Percentiles rank a stretch among this genome's conserved stretches.
Conservation (phyloP, 2,888 invertebrate species). For the Chymomyza amoena region DNA sequence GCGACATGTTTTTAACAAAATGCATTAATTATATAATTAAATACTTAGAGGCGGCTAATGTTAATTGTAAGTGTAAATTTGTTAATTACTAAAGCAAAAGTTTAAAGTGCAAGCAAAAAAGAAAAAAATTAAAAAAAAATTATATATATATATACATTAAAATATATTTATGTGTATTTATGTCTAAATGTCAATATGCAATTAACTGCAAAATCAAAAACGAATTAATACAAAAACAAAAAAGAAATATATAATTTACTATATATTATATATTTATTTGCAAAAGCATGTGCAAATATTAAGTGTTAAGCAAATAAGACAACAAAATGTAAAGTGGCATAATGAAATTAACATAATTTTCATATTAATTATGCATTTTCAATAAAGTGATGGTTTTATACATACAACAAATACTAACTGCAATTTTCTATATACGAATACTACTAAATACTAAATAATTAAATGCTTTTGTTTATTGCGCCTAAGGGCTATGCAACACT, state of each 20-base stretch:
- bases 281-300: slow-evolving; percentile 1
- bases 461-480: slow-evolving; percentile 8
- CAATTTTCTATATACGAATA: not conserved
- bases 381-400: slow-evolving; percentile 71
- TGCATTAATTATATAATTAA: slow-evolving; percentile 19
- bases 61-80: slow-evolving; percentile 63
- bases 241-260: not conserved
- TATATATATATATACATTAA: slow-evolving; percentile 23
- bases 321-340: slow-evolving; percentile 54
- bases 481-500: slow-evolving; percentile 8
- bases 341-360: slow-evolving; percentile 62
- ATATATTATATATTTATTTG: not conserved
- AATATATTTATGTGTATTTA: slow-evolving; percentile 48
- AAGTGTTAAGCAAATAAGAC: not conserved
- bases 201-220: slow-evolving; percentile 31
- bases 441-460: too few species aligned
- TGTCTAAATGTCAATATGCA: slow-evolving; percentile 42
- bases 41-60: slow-evolving; percentile 47
- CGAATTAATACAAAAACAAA: slow-evolving; percentile 5
- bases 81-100: slow-evolving; percentile 49
- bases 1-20: slow-evolving; percentile 12
- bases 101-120: slow-evolving; percentile 27
- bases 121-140: slow-evolving; percentile 28
- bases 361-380: slow-evolving; percentile 69
- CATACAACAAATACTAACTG: slow-evolving; percentile 18